Evolutionary conservation across 2,888 invertebrate species (phyloP).

Genomic region (Autographa gamma): DNA sequence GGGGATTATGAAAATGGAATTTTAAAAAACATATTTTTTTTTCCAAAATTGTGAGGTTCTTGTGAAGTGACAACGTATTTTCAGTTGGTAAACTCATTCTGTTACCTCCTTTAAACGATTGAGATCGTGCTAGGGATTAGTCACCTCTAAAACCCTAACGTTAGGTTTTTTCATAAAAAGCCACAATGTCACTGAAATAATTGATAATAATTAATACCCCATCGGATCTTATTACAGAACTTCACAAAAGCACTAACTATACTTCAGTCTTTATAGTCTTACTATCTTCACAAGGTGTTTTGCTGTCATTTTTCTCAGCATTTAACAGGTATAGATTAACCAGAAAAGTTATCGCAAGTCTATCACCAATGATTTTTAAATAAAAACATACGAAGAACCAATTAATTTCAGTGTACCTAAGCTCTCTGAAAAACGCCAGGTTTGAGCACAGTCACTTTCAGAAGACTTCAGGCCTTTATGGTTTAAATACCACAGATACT

Average conservation of each 20-base stretch:
- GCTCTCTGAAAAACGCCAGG: not conserved
- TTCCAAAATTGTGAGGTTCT: conserved; percentile 25
- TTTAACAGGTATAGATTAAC: not conserved
- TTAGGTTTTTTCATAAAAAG: too few relatives aligned
- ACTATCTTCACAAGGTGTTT: too few relatives aligned
- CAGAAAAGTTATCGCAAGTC: not conserved
- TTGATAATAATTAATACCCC: too few relatives aligned
- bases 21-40: conserved; percentile 34
- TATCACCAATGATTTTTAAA: not conserved
- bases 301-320: too few relatives aligned
- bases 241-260: too few relatives aligned
- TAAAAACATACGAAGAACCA: not conserved
- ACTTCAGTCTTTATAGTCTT: too few relatives aligned
- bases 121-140: too few relatives aligned
- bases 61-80: not conserved
- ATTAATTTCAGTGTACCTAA: not conserved
- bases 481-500: not conserved
- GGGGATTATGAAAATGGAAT: conserved; percentile 41
- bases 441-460: not conserved
- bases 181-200: too few relatives aligned
- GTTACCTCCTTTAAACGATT: too few relatives aligned
- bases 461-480: not conserved
- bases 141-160: too few relatives aligned
- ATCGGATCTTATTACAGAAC: too few relatives aligned
- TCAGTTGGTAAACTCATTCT: not conserved